Conservation (phyloP, 2,888 invertebrate species). For the Dione juno region DNA sequence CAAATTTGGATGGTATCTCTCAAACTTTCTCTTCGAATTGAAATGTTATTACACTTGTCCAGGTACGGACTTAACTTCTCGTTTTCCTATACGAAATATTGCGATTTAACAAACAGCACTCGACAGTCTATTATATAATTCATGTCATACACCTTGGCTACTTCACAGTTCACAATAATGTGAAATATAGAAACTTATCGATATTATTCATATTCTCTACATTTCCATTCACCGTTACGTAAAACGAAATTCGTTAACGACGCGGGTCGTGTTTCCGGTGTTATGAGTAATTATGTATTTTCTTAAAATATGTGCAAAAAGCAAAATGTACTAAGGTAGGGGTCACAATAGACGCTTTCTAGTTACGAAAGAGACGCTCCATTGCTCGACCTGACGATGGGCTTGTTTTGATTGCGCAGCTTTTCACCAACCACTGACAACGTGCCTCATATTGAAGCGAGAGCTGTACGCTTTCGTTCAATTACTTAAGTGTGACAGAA, state of each 20-base stretch:
- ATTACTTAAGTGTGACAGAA: conserved; percentile 16
- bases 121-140: conserved; percentile 33
- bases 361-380: conserved; percentile 65
- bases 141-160: conserved; percentile 25
- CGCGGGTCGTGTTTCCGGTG: conserved; percentile 38
- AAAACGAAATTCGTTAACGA: conserved; percentile 33
- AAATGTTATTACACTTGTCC: conserved; percentile 46
- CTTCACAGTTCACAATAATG: background rate
- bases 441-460: conserved; percentile 18
- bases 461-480: conserved; percentile 27
- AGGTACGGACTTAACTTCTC: conserved; percentile 42
- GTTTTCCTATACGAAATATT: conserved; percentile 41
- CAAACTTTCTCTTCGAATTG: conserved; percentile 50
- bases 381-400: conserved; percentile 57
- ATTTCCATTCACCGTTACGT: conserved; percentile 31
- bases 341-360: conserved; percentile 67
- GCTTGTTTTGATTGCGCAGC: conserved; percentile 53
- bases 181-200: conserved; percentile 18
- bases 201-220: conserved; percentile 15
- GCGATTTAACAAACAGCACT: conserved; percentile 38
- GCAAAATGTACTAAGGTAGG: conserved; percentile 42
- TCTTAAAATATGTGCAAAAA: conserved; percentile 46
- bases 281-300: conserved; percentile 33
- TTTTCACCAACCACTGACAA: conserved; percentile 28
- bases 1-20: conserved; percentile 41